A percentile compares a stretch with the other conserved stretches of the same genome.
Evolutionary conservation across 2,888 invertebrate species (phyloP).

Genomic region (Oscheius sp.): DNA sequence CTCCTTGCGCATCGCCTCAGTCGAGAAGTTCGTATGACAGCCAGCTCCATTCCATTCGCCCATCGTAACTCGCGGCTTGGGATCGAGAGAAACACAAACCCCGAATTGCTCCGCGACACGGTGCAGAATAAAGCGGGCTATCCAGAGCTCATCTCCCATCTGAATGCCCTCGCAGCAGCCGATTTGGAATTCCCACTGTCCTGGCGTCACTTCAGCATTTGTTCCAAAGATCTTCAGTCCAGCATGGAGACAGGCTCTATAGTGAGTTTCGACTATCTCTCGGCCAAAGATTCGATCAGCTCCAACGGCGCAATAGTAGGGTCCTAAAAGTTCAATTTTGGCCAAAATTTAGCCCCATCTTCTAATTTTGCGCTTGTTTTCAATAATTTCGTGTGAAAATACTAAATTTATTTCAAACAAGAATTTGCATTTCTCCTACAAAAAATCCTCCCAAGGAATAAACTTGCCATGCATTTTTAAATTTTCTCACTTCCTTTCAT

Average conservation of each 20-base stretch:
- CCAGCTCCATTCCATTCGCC: slow-evolving; percentile 92
- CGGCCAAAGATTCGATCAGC: slow-evolving; percentile 92
- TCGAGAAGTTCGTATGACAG: slow-evolving; percentile 94
- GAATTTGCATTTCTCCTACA: no score
- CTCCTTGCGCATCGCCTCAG: slow-evolving; percentile 81
- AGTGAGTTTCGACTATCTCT: slow-evolving; percentile 94
- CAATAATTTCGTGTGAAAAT: no score
- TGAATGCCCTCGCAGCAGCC: slow-evolving; percentile 73
- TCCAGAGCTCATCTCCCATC: slow-evolving; percentile 74
- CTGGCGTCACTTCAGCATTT: slow-evolving; percentile 78
- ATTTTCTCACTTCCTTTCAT: no score
- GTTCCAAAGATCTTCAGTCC: slow-evolving; percentile 90
- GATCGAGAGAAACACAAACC: slow-evolving; percentile 72
- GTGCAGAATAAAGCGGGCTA: slow-evolving; percentile 72
- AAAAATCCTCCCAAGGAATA: no score
- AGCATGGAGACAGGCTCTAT: slow-evolving; percentile 89
- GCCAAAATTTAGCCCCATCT: not conserved
- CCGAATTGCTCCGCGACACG: slow-evolving; percentile 73
- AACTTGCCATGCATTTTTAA: no score
- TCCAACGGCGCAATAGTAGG: slow-evolving; percentile 95
- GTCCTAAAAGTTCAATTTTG: slow-evolving; percentile 5
- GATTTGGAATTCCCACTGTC: slow-evolving; percentile 71
- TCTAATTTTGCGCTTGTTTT: no score
- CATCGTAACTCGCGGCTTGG: slow-evolving; percentile 71
- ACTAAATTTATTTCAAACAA: no score